Evolutionary conservation across 2,797 vertebrate species (phyloP).

Genomic region (Gastrophryne carolinensis): DNA sequence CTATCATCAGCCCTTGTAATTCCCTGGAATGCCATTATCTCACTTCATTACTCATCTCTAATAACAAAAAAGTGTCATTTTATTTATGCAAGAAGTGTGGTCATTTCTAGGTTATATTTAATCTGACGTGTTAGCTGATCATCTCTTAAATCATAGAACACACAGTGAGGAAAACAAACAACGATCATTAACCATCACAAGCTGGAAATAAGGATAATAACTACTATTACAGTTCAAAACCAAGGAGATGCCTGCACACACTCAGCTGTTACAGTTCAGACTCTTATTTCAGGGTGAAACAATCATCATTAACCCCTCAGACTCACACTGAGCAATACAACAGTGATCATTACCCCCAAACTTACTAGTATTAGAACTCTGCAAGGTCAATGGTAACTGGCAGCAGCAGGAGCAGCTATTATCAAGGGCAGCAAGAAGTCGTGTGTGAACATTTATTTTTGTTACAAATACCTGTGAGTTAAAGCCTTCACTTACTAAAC

Average conservation of each 20-base stretch:
- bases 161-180: neutral
- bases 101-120: no score
- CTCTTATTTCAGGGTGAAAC: neutral
- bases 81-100: no score
- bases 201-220: neutral
- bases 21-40: no score
- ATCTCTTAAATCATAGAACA: neutral
- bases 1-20: no score
- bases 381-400: neutral
- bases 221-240: neutral
- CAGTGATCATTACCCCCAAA: neutral
- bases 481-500: no score
- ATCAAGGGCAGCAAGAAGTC: neutral
- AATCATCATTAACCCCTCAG: conserved; percentile 18
- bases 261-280: neutral
- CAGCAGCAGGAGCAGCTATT: neutral
- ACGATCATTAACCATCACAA: neutral
- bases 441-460: neutral
- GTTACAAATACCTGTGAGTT: neutral
- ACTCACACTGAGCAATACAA: neutral
- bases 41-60: no score
- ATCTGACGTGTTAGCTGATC: neutral
- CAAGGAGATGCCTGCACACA: neutral
- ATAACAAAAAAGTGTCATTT: no score
- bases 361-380: neutral